Evolutionary conservation across 2,888 invertebrate species (phyloP), one percentile per base, ranked within the genome.

Genomic region (Sinotaia quadrata): DNA sequence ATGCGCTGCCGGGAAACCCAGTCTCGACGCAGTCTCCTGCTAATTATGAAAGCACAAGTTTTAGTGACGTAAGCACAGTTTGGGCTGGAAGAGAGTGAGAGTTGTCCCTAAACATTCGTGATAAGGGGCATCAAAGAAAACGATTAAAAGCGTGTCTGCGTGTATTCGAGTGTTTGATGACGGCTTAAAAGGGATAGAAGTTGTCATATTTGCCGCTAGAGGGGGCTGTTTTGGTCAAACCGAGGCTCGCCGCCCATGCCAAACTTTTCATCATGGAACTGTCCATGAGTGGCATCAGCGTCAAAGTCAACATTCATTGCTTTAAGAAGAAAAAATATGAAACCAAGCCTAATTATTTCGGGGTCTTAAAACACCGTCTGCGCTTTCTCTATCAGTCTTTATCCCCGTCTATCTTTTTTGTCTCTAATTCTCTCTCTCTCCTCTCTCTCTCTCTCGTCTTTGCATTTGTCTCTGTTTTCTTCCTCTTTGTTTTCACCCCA

Each of bases 101-200:
- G 58, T 58, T 37, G 31, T 36, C 24, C 37, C 36, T 27, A 58
- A 58, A 58, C 58, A 58, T 24, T 21, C 24, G n/a, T 21, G 58
- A 58, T 58, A 58, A 58, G 58, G 24, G 37, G 58, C 58, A 41
- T 58, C 58, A 58, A 58, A 58, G 58, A 58, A 37, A 34, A 37
- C 58, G 58, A 58, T 58, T 34, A 58, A 37, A 36, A 34, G 58
- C 21, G 24, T 36, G 58, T 34, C 15, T 36, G 37, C 58, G 36
- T 41, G 58, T 36, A 29, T 34, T 21, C 34, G 12, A 24, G 58
- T 58, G 58, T 58, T 58, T 58, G 58, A 21, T 18, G 58, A 58
- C 24, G 58, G 36, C 58, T 58, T 58, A n/a, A 58, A 58, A 58
- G 58, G 34, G 58, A n/a, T 41, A 36, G 37, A 33, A 34, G 36